Conservation (phyloP, 1,140 invertebrate genomes). For the Gryon sp. region DNA sequence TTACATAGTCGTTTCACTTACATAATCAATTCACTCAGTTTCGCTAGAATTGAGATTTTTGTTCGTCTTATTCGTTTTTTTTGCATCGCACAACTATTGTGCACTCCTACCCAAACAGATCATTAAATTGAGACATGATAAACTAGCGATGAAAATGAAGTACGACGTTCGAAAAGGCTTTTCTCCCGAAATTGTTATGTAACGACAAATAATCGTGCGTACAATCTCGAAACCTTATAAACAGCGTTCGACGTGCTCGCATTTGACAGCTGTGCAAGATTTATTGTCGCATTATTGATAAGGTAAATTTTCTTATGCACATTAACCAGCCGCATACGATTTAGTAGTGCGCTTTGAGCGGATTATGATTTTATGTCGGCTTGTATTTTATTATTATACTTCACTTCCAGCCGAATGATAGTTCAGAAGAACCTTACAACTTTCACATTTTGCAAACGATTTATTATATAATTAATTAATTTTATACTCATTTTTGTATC, state of each 20-base stretch:
- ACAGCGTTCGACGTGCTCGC: slow-evolving; percentile 2
- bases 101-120: slow-evolving; percentile 8
- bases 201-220: slow-evolving; percentile 31
- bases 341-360: slow-evolving; percentile 11
- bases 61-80: slow-evolving; percentile 21
- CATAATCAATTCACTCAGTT: slow-evolving; percentile 42
- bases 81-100: slow-evolving; percentile 12
- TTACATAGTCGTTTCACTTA: slow-evolving; percentile 41
- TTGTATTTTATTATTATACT: slow-evolving; percentile 21
- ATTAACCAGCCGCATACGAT: slow-evolving; percentile 3
- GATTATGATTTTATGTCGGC: slow-evolving; percentile 19
- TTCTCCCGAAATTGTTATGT: slow-evolving; percentile 11
- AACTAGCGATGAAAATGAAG: slow-evolving; percentile 12
- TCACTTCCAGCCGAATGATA: slow-evolving; percentile 33
- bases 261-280: slow-evolving; percentile 23
- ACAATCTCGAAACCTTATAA: slow-evolving; percentile 14
- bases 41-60: slow-evolving; percentile 52
- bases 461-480: slow-evolving; percentile 45
- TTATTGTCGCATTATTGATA: slow-evolving; percentile 31
- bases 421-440: slow-evolving; percentile 24
- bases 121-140: slow-evolving; percentile 44
- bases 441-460: slow-evolving; percentile 47
- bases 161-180: not conserved
- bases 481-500: slow-evolving; percentile 22
- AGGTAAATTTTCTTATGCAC: slow-evolving; percentile 1